These are phyloP conservation scores for Crypturellus undulatus DNA, from an alignment of 2,113 vertebrate species.

Conservation along the genomic window DNA sequence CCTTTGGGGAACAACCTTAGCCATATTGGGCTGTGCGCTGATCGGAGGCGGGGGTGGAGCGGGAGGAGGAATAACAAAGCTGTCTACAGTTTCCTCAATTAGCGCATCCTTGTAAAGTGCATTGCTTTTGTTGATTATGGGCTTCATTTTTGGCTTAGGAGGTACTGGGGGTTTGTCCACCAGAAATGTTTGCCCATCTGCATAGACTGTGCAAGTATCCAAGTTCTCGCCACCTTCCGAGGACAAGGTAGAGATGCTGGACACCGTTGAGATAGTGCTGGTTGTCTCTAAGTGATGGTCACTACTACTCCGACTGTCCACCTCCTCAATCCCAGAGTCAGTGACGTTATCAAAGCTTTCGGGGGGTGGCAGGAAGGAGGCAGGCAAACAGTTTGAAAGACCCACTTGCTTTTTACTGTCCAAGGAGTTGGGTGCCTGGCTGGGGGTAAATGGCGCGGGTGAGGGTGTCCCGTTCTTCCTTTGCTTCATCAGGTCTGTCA, in stretches of 20 bases:
- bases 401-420: conserved; percentile 81
- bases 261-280: conserved; percentile 95
- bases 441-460: conserved; percentile 75
- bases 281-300: conserved; percentile 96
- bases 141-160: conserved; percentile 97
- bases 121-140: conserved; percentile 91
- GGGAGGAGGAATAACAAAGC: conserved; percentile 86
- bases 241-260: conserved; percentile 96
- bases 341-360: conserved; percentile 87
- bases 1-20: conserved; percentile 87
- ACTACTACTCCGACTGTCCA: conserved; percentile 92
- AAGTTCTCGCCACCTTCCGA: conserved; percentile 91
- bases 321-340: conserved; percentile 95
- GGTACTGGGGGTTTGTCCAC: conserved; percentile 95
- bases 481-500: conserved; percentile 84
- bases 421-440: conserved; percentile 70
- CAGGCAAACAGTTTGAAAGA: conserved; percentile 87
- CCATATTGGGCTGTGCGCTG: conserved; percentile 76
- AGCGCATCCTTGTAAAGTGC: conserved; percentile 90
- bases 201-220: conserved; percentile 93
- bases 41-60: conserved; percentile 85
- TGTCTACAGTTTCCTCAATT: conserved; percentile 89
- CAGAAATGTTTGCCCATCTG: conserved; percentile 91
- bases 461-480: conserved; percentile 79
- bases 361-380: conserved; percentile 86